Evolutionary conservation across 53 echinoderm and acorn worm species (phyloP).

Genomic region (Echinarachnius parma): DNA sequence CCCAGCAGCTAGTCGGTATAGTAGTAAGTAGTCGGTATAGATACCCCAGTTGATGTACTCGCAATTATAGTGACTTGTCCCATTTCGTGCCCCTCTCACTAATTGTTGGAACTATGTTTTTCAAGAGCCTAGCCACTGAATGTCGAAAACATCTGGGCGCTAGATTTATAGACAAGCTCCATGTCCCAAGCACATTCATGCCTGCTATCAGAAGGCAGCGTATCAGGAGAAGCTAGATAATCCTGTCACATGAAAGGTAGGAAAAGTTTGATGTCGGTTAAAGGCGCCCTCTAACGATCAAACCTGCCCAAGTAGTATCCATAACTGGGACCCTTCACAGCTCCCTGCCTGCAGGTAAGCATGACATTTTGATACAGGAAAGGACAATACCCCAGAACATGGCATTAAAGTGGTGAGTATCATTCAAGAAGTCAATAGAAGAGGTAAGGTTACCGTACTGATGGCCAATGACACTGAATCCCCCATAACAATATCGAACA

Average conservation of each 20-base stretch:
- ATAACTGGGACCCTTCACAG: neutral
- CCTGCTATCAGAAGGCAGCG: neutral
- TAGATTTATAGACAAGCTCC: neutral
- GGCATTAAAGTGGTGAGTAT: neutral
- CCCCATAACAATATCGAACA: neutral
- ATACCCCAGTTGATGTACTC: neutral
- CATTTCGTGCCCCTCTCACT: conserved; percentile 5
- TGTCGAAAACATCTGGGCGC: neutral
- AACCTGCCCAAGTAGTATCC: neutral
- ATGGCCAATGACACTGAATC: neutral
- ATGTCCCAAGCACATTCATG: neutral
- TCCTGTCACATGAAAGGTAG: conserved; percentile 13
- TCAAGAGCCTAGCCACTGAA: too few relatives aligned
- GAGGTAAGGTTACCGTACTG: neutral
- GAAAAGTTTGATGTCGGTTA: neutral
- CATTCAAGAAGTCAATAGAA: neutral
- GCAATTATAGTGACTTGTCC: neutral
- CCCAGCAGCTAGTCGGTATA: too few relatives aligned
- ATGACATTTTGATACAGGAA: neutral
- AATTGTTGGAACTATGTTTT: too few relatives aligned
- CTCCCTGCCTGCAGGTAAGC: neutral
- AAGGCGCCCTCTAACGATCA: conserved; percentile 5
- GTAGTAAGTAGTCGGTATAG: neutral
- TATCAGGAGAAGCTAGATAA: neutral
- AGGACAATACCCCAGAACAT: neutral